These are phyloP conservation scores for Hofmannophila pseudospretella DNA, from an alignment of 2,888 invertebrate species.

Conservation along the genomic window DNA sequence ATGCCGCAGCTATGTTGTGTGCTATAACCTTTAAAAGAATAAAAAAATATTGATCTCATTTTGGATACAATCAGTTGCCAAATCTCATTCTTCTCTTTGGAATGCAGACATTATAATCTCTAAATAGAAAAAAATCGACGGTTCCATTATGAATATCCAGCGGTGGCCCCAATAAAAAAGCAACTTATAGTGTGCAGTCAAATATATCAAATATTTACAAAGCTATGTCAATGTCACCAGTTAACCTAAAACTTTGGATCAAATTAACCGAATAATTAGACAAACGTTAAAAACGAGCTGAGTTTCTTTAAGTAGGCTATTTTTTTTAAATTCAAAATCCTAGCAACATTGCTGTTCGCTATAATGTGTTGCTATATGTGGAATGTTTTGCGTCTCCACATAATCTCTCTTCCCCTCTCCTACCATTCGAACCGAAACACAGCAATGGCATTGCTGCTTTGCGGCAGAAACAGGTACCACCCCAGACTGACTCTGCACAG, in stretches of 20 bases:
- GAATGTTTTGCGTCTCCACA: not conserved
- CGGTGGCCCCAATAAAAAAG: slow-evolving; percentile 38
- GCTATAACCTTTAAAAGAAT: no score
- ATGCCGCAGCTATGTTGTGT: no score
- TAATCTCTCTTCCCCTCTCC: no score
- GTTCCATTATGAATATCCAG: slow-evolving; percentile 1
- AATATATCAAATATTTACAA: slow-evolving; percentile 57
- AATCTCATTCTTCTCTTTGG: not conserved
- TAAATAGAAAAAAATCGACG: not conserved
- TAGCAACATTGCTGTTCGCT: not conserved
- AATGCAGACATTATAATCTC: slow-evolving; percentile 2
- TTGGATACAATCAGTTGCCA: not conserved
- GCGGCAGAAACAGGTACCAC: no score
- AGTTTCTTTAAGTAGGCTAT: not conserved
- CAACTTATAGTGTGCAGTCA: slow-evolving; percentile 56
- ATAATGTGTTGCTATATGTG: not conserved
- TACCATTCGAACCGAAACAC: no score
- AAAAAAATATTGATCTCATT: no score
- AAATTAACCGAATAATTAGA: slow-evolving; percentile 19
- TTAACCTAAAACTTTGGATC: slow-evolving; percentile 47
- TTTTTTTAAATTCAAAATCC: not conserved
- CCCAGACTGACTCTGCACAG: no score
- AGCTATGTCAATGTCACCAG: slow-evolving; percentile 33
- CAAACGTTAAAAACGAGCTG: slow-evolving; percentile 21
- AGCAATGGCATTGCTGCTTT: no score